These are phyloP conservation scores for Homarus americanus DNA, from an alignment of 1,140 invertebrate genomes.

Conservation along the genomic window DNA sequence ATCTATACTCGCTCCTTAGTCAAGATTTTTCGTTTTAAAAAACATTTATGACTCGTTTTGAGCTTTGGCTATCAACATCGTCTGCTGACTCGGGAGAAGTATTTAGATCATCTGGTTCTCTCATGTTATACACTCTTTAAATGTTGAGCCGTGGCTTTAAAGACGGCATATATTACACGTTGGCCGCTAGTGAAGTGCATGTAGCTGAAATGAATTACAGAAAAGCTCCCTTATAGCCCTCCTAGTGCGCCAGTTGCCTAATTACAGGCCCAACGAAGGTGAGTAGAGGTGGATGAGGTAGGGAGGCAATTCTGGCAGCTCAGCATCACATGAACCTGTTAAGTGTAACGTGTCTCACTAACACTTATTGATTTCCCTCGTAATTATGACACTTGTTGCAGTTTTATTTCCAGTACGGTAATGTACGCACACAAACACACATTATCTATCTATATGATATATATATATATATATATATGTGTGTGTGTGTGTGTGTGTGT, in stretches of 20 bases:
- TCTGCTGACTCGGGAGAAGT: background rate
- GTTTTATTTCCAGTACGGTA: too few species aligned
- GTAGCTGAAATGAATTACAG: background rate
- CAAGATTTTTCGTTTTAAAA: background rate
- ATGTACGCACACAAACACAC: too few species aligned
- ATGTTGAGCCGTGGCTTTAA: background rate
- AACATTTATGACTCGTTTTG: background rate
- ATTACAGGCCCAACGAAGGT: background rate
- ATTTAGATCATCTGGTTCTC: background rate
- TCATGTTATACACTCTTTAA: background rate
- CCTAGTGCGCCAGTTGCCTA: background rate
- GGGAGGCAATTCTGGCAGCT: too few species aligned
- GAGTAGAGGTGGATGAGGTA: background rate
- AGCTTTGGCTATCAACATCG: conserved; percentile 1
- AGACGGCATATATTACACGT: background rate
- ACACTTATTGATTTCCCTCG: background rate
- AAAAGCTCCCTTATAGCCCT: background rate
- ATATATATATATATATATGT: conserved; percentile 4
- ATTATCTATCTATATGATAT: too few species aligned
- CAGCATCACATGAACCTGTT: background rate
- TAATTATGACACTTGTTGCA: background rate
- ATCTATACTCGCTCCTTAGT: background rate
- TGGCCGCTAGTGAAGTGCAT: background rate
- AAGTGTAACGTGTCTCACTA: background rate
- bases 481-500: background rate